Percentiles rank a stretch among this genome's conserved stretches.
Evolutionary conservation across 2,113 vertebrate species (phyloP).

Genomic region (Vulpes lagopus): DNA sequence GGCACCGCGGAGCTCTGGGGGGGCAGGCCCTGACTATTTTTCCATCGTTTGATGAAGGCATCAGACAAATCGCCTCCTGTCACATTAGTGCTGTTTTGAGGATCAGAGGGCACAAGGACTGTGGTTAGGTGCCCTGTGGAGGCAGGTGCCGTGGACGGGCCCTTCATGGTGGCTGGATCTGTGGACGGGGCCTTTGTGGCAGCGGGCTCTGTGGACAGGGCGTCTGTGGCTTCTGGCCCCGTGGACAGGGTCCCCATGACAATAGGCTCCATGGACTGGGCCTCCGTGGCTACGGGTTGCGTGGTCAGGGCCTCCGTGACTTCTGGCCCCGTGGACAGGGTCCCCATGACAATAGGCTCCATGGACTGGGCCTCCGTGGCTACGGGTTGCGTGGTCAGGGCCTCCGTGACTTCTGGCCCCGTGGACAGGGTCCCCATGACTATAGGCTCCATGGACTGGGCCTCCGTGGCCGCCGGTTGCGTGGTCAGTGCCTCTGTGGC

Average conservation of each 20-base stretch:
- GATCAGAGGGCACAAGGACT: not conserved
- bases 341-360: fast-evolving
- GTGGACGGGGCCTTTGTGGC: not conserved
- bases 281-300: fast-evolving
- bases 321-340: fast-evolving
- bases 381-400: fast-evolving
- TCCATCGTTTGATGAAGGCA: not conserved
- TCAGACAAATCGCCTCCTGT: not conserved
- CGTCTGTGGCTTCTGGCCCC: fast-evolving
- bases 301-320: not conserved
- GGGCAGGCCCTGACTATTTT: not conserved
- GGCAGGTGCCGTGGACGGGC: not conserved
- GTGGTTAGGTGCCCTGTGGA: not conserved
- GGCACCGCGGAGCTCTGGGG: not conserved
- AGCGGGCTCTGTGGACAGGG: fast-evolving
- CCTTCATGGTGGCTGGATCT: fast-evolving
- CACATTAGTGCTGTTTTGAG: fast-evolving
- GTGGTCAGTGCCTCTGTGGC: not conserved
- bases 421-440: not conserved
- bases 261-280: fast-evolving
- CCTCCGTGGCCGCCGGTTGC: fast-evolving
- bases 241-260: fast-evolving
- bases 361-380: not conserved
- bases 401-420: not conserved
- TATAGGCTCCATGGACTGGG: not conserved